A percentile compares a stretch with the other conserved stretches of the same genome.
Evolutionary conservation across 2,888 invertebrate species (phyloP).

Genomic region (Megaustenia siamemsis): DNA sequence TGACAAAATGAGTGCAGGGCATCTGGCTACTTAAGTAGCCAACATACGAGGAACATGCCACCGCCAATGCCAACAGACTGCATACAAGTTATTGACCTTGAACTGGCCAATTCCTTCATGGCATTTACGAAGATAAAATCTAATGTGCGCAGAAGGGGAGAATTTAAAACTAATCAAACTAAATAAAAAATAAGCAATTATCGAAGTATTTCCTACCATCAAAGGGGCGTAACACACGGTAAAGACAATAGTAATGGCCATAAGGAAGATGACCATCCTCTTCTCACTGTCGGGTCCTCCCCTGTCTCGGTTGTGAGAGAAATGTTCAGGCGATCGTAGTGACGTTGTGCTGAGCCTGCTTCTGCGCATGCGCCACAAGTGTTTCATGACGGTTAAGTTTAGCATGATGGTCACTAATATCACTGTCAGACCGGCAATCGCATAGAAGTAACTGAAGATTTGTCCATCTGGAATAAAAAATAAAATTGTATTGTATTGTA

Average conservation of each 20-base stretch:
- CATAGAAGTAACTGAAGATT: constrained; percentile 73
- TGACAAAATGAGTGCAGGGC: no score
- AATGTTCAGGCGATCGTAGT: background rate
- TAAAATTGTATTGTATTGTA: no score
- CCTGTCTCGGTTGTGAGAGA: background rate
- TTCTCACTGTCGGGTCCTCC: constrained; percentile 62
- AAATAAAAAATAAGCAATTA: no score
- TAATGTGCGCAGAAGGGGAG: no score
- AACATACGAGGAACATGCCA: no score
- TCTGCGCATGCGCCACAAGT: constrained; percentile 70
- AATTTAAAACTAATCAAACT: no score
- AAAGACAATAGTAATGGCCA: constrained; percentile 78
- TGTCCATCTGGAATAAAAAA: constrained; percentile 22
- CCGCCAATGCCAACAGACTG: no score
- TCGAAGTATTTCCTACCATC: constrained; percentile 69
- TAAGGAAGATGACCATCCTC: constrained; percentile 78
- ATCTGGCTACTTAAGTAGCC: no score
- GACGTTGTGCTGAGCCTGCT: background rate
- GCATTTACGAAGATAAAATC: no score
- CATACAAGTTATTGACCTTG: no score
- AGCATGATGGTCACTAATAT: constrained; percentile 67
- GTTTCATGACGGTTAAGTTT: constrained; percentile 69
- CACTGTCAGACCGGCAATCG: constrained; percentile 69
- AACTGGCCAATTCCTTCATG: no score
- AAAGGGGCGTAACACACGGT: constrained; percentile 79